Evolutionary conservation across 2,888 invertebrate species (phyloP).

Genomic region (Lasius platythorax): DNA sequence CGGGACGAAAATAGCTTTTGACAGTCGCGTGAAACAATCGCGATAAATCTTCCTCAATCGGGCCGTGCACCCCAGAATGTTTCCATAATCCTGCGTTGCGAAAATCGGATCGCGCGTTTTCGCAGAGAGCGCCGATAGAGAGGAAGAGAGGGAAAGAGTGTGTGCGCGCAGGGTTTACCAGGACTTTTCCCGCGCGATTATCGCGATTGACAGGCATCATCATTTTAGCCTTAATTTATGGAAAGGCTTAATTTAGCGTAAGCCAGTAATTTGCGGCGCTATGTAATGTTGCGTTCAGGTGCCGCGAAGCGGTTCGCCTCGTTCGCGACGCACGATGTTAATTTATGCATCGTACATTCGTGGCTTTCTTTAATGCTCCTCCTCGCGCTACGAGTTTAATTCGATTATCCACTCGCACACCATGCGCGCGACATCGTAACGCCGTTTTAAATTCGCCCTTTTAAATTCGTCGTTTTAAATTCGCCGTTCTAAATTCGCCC

Average conservation of each 20-base stretch:
- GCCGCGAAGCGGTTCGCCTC: too few relatives aligned
- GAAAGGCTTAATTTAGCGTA: constrained; percentile 7
- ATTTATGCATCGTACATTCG: too few relatives aligned
- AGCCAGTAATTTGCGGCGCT: constrained; percentile 42
- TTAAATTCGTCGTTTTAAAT: too few relatives aligned
- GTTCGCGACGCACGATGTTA: too few relatives aligned
- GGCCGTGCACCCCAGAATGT: constrained; percentile 51
- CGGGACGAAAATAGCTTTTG: constrained; percentile 76
- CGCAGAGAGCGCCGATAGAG: neutral
- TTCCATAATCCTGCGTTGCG: constrained; percentile 67
- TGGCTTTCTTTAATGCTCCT: too few relatives aligned
- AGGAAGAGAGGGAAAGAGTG: neutral
- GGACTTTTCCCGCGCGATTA: constrained; percentile 29
- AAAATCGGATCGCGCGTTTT: constrained; percentile 58
- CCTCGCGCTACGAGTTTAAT: too few relatives aligned
- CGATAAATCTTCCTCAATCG: constrained; percentile 75
- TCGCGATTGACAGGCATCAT: constrained; percentile 47
- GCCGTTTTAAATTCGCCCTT: too few relatives aligned
- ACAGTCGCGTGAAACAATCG: constrained; percentile 75
- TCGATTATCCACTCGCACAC: too few relatives aligned
- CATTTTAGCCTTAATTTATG: constrained; percentile 43
- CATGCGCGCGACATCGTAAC: too few relatives aligned
- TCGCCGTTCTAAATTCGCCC: too few relatives aligned
- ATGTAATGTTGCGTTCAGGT: neutral
- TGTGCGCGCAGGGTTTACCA: constrained; percentile 7